A percentile compares a stretch with the other conserved stretches of the same genome.
phyloP scores from a whole-genome alignment of 2,888 invertebrate genomes.

The Mechanitis messenoides region DNA sequence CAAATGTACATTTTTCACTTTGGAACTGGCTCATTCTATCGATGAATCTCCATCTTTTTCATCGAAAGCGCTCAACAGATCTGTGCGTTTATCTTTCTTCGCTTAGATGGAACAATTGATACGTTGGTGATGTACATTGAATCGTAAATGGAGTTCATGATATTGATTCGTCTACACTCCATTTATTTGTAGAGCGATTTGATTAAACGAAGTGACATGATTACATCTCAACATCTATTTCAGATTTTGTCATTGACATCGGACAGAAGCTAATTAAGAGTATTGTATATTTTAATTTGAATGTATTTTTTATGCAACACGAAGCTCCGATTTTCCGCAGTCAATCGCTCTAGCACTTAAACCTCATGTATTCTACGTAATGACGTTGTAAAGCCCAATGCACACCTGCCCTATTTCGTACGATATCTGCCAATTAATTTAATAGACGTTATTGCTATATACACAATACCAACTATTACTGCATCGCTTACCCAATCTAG shows the following conservation, averaged over 20 bases:
- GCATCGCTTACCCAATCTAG: constrained; percentile 45
- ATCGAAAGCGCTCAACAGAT: constrained; percentile 65
- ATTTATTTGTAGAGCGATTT: constrained; percentile 68
- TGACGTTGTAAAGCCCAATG: constrained; percentile 58
- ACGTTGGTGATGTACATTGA: constrained; percentile 71
- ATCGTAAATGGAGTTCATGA: constrained; percentile 72
- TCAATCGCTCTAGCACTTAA: constrained; percentile 56
- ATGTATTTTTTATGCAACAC: background rate
- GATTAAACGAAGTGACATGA: constrained; percentile 57
- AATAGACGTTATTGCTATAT: constrained; percentile 54
- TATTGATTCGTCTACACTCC: constrained; percentile 68
- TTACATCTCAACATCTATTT: constrained; percentile 53
- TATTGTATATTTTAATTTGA: background rate
- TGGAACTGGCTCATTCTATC: constrained; percentile 70
- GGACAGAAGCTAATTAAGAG: background rate
- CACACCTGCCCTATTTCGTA: constrained; percentile 58
- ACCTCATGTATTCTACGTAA: constrained; percentile 52
- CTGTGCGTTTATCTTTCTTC: constrained; percentile 73
- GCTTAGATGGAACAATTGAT: constrained; percentile 73
- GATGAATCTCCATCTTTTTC: constrained; percentile 73
- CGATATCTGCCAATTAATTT: constrained; percentile 66
- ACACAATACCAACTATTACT: constrained; percentile 55
- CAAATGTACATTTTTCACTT: constrained; percentile 77
- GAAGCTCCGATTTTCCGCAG: constrained; percentile 35
- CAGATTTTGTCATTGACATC: constrained; percentile 45